phyloP scores from a whole-genome alignment of 2,797 vertebrate genomes.

The Hyperoplus lanceolatus region DNA sequence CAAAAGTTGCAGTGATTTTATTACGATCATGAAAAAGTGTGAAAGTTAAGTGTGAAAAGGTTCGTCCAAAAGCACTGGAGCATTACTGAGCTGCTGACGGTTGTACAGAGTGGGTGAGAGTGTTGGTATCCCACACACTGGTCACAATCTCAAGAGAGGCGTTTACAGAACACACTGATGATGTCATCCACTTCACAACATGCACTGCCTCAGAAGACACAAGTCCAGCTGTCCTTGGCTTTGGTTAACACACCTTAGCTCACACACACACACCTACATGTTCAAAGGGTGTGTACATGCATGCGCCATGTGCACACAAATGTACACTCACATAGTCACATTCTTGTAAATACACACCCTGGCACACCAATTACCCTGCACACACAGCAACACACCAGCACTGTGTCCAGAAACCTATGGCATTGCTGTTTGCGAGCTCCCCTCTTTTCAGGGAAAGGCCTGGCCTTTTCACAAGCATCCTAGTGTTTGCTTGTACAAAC shows the following conservation, averaged over 20 bases:
- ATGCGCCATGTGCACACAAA: slow-evolving; percentile 44
- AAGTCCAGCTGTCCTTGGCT: slow-evolving; percentile 69
- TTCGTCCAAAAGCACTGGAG: slow-evolving; percentile 13
- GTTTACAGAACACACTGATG: slow-evolving; percentile 61
- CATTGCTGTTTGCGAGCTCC: slow-evolving; percentile 60
- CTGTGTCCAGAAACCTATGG: slow-evolving; percentile 67
- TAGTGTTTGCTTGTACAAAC: slow-evolving; percentile 80
- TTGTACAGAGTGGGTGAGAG: slow-evolving; percentile 47
- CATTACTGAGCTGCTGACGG: slow-evolving; percentile 35
- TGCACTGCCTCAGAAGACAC: slow-evolving; percentile 56
- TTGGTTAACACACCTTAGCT: slow-evolving; percentile 42
- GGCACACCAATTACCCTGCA: slow-evolving; percentile 51
- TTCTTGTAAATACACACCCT: slow-evolving; percentile 51
- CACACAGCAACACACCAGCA: slow-evolving; percentile 68
- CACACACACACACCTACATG: slow-evolving; percentile 31
- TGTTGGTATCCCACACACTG: slow-evolving; percentile 42
- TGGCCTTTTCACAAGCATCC: slow-evolving; percentile 76
- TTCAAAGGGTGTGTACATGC: slow-evolving; percentile 31
- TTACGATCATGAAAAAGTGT: slow-evolving; percentile 2
- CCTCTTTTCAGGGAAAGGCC: slow-evolving; percentile 72
- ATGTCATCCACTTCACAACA: slow-evolving; percentile 60
- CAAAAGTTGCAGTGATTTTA: slow-evolving; percentile 8
- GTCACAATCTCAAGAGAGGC: slow-evolving; percentile 45
- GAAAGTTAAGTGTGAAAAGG: neutral
- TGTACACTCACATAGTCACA: slow-evolving; percentile 36